A percentile compares a stretch with the other conserved stretches of the same genome.
Conservation (phyloP, 1,140 invertebrate species). For the Leptestheria dahalacensis region DNA sequence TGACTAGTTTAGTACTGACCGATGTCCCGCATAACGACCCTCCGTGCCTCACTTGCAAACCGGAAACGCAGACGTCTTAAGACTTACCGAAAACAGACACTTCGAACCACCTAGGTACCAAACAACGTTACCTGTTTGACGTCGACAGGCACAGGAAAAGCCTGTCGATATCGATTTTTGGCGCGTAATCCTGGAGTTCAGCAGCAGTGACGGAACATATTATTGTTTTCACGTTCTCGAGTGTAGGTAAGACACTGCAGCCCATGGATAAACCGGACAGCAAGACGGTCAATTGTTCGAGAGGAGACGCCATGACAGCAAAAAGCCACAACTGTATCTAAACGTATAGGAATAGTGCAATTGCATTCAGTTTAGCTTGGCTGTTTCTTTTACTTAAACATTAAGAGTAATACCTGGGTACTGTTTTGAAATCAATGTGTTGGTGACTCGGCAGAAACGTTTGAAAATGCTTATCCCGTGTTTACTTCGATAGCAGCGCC, state of each 20-base stretch:
- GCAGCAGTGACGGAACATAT: background rate
- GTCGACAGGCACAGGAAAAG: conserved; percentile 1
- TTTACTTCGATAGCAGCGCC: too few species aligned
- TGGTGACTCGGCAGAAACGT: too few species aligned
- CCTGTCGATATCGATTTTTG: conserved; percentile 6
- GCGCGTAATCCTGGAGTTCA: background rate
- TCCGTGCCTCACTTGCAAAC: too few species aligned
- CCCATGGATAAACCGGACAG: background rate
- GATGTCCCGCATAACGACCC: too few species aligned
- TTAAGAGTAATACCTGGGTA: too few species aligned
- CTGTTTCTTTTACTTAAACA: too few species aligned
- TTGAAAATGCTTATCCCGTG: too few species aligned
- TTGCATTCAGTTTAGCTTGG: too few species aligned
- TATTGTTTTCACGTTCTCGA: background rate
- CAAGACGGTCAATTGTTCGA: background rate
- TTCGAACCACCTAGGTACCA: background rate
- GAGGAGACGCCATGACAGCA: conserved; percentile 9
- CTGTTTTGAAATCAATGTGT: too few species aligned
- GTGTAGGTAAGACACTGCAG: background rate
- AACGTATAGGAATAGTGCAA: too few species aligned
- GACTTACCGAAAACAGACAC: background rate
- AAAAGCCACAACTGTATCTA: too few species aligned
- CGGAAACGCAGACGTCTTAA: too few species aligned
- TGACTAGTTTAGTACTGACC: background rate
- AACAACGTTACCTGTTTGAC: background rate